Conservation (phyloP, 2,113 vertebrate species). For the Dendropsophus ebraccatus region DNA sequence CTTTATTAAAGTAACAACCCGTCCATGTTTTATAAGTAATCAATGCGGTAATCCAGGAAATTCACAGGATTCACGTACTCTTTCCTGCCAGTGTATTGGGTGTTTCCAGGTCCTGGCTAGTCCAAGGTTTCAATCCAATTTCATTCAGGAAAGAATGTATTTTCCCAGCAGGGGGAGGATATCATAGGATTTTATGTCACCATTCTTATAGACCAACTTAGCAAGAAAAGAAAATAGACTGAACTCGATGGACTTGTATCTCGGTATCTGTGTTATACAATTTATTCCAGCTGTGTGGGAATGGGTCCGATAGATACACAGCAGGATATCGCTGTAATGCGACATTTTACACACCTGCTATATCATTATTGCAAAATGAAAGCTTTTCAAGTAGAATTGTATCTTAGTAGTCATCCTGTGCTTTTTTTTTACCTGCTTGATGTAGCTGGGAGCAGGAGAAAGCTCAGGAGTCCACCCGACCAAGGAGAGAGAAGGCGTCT, state of each 20-base stretch:
- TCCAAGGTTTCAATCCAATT: too few relatives aligned
- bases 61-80: too few relatives aligned
- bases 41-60: too few relatives aligned
- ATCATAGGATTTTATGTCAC: too few relatives aligned
- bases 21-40: too few relatives aligned
- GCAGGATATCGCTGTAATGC: neutral
- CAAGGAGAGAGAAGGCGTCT: neutral
- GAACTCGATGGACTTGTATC: neutral
- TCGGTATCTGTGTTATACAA: neutral
- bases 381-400: neutral
- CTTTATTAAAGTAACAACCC: too few relatives aligned
- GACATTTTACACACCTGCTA: neutral
- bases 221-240: neutral
- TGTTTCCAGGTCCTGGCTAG: too few relatives aligned
- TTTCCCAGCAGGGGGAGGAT: too few relatives aligned
- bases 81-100: too few relatives aligned
- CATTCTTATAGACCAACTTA: neutral
- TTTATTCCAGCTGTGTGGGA: neutral
- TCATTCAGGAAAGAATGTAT: too few relatives aligned
- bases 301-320: neutral
- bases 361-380: neutral
- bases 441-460: conserved; percentile 72
- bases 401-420: neutral
- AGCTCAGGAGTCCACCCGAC: neutral
- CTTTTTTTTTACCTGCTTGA: neutral